Base-by-base conservation (phyloP, 2,888 invertebrate species). In the Allophyes oxyacanthae region DNA sequence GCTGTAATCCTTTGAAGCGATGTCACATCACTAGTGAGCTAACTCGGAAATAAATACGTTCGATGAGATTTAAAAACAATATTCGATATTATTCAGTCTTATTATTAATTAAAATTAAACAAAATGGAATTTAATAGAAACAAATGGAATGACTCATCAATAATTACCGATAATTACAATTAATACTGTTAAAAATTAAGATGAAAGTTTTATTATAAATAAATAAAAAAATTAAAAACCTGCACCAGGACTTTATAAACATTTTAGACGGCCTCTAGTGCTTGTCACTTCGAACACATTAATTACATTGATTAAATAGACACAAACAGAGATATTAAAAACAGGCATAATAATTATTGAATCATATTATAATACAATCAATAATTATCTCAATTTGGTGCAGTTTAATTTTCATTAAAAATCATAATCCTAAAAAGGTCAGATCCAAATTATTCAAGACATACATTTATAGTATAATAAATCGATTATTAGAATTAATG, bases 61-160 rank as follows among this genome's bases (percentile, higher is more conserved):
- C 62, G 67, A 65, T 72, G 79, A 73, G 65, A 72, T 78, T 68
- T 53, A 56, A 66, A 70, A 75, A 68, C n/a, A 75, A 70, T 67
- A 69, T 76, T 68, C 68, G 66, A 72, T 75, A 71, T 71, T 64
- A 72, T 69, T 77, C 77, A 77, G 77, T 77, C 77, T 77, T 73
- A 77, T 65, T 68, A 60, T 60, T 64, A 71, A 71, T 73, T 66
- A 68, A 72, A 77, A 61, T 71, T 49, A 65, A 67, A 56, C 20
- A 66, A 64, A 68, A 65, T 77, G 77, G 77, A 74, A 76, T 77
- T 70, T 63, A 54, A 70, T 45, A 64, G 8, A 66, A 59, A 51
- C 44, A 65, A 61, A 54, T 77, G 76, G 77, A 77, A 77, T 77
- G 77, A 68, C 52, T 45, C 28, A 42, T 51, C 41, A 54, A 70